These are phyloP conservation scores for Carabus problematicus DNA, from an alignment of 2,888 invertebrate species.

Conservation along the genomic window DNA sequence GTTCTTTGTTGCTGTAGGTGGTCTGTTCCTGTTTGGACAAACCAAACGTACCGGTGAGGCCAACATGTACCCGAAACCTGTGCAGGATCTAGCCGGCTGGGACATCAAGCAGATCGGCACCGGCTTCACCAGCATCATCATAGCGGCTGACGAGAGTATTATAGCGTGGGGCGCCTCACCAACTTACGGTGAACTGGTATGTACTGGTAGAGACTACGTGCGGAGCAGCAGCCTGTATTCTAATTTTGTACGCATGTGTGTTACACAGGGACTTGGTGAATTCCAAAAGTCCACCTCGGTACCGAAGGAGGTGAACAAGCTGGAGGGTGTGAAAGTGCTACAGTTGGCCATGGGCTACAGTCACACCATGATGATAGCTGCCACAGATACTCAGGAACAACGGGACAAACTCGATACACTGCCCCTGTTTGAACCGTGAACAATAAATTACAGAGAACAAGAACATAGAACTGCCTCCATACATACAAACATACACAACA, in stretches of 20 bases:
- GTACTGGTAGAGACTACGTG: conserved; percentile 46
- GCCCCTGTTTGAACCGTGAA: conserved; percentile 60
- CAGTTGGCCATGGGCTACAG: conserved; percentile 85
- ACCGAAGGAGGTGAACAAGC: conserved; percentile 80
- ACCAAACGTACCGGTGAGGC: conserved; percentile 93
- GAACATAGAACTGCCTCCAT: not conserved
- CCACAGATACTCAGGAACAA: conserved; percentile 71
- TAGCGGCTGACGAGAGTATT: conserved; percentile 89
- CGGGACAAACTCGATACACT: conserved; percentile 67
- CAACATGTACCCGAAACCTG: conserved; percentile 95
- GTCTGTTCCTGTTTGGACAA: conserved; percentile 86
- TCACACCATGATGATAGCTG: conserved; percentile 78
- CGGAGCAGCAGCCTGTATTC: too few species aligned
- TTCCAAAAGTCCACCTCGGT: conserved; percentile 85
- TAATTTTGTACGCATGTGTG: conserved; percentile 17
- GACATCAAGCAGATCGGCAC: conserved; percentile 84
- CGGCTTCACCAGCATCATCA: conserved; percentile 82
- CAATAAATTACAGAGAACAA: not conserved
- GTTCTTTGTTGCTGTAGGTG: conserved; percentile 59
- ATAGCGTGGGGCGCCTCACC: conserved; percentile 95
- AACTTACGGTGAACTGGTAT: conserved; percentile 89
- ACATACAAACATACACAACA: too few species aligned
- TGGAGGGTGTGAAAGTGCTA: conserved; percentile 78
- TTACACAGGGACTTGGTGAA: conserved; percentile 82
- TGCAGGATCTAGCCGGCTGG: conserved; percentile 95